Base-by-base conservation (phyloP, 2,888 invertebrate genomes). In the Nymphalis urticae region DNA sequence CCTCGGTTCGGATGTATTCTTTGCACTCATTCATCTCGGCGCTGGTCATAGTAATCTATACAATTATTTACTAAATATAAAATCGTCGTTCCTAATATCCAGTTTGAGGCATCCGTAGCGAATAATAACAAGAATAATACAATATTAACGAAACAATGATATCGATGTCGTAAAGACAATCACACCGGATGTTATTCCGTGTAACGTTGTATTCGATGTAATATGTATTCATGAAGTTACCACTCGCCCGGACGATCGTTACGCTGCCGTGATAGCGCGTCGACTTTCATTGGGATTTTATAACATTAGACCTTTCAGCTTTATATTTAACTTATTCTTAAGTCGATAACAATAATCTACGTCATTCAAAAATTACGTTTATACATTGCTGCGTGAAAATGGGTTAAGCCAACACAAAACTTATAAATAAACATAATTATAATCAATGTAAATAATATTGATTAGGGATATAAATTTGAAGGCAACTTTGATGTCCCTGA, bases 91-190 rank as follows among this genome's bases (percentile, higher is more conserved):
- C 8, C 3, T 32, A 32, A 56, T 32, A 32, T 42, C 13, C 42
- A 42, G 42, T 2, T 42, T 13, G 2, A 2, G 13, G 42, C 42
- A 62, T 54, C 54, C 48, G 51, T n/a, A 19, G 51, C 16, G 62
- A 42, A 47, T 42, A 67, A 56, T 64, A 42, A 56, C 64, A 68
- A 36, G 47, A 69, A 16, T 8, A 17, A 56, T 21, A 56, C 8
- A 7, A 64, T 32, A 71, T 65, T 62, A 69, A 67, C 58, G 63
- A 58, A 68, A 70, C 66, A 69, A 66, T 73, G 75, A 73, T 66
- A 69, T 74, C 73, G 74, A 77, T 77, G 74, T 76, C 75, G 73
- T 72, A 72, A 72, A 76, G 74, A 75, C 71, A 75, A 78, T 78
- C 73, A 75, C 50, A 50, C 58, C 10, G 36, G 58, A 19, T 58